These are phyloP conservation scores for Alloplasta piceator DNA, from an alignment of 2,888 invertebrate genomes.

Conservation along the genomic window DNA sequence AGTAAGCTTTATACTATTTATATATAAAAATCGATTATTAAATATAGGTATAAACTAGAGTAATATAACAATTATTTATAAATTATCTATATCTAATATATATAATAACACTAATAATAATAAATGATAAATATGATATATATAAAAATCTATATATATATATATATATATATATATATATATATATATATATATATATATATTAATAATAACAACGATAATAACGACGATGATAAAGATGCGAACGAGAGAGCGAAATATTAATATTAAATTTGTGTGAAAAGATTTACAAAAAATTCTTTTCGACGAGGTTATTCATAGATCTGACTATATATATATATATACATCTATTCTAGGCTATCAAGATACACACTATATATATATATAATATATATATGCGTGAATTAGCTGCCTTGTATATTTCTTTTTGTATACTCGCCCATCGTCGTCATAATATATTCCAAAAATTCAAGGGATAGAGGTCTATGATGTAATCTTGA, in stretches of 20 bases:
- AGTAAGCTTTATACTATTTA: constrained; percentile 79
- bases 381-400: constrained; percentile 46
- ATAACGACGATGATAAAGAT: constrained; percentile 53
- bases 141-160: no score
- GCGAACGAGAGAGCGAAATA: constrained; percentile 56
- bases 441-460: constrained; percentile 42
- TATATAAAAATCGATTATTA: constrained; percentile 74
- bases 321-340: constrained; percentile 24
- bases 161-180: constrained; percentile 34
- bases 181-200: constrained; percentile 30
- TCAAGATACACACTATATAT: constrained; percentile 39
- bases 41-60: constrained; percentile 51
- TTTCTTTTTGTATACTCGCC: constrained; percentile 62
- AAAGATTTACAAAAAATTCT: constrained; percentile 33
- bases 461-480: neutral
- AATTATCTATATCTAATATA: constrained; percentile 41
- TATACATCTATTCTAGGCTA: no score
- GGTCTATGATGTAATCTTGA: constrained; percentile 42
- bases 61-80: constrained; percentile 53
- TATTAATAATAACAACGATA: constrained; percentile 64
- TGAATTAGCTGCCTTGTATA: constrained; percentile 63
- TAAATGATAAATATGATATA: no score
- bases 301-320: constrained; percentile 34
- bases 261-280: constrained; percentile 50
- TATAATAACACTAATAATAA: no score